Percentiles rank a stretch among this genome's conserved stretches.
Evolutionary conservation across 1,140 invertebrate genomes (phyloP).

Genomic region (Saccostrea cuccullata): DNA sequence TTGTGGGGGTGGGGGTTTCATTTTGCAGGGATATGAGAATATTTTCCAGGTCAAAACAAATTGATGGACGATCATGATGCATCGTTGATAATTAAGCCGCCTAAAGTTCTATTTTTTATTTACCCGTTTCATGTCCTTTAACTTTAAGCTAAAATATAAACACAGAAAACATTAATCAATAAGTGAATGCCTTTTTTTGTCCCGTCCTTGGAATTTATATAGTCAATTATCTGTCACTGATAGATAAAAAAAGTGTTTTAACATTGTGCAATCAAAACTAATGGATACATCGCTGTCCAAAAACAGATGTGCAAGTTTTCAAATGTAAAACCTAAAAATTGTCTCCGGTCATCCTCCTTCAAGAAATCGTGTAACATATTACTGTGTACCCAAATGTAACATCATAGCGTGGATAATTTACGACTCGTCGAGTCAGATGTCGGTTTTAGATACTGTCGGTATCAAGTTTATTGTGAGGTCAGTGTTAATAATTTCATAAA

Average conservation of each 20-base stretch:
- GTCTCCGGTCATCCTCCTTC: neutral
- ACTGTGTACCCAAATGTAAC: neutral
- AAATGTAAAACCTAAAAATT: neutral
- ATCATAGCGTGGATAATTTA: neutral
- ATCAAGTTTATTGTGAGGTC: constrained; percentile 9
- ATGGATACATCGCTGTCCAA: neutral
- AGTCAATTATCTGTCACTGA: neutral
- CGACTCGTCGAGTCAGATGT: neutral
- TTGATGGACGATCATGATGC: neutral
- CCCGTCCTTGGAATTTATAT: neutral
- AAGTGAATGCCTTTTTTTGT: neutral
- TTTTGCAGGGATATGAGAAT: neutral
- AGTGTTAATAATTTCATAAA: constrained; percentile 36
- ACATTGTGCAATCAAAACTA: neutral
- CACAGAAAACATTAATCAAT: neutral
- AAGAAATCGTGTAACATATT: neutral
- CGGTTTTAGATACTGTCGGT: neutral
- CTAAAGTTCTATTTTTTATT: neutral
- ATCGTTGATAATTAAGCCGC: neutral
- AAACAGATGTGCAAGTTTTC: neutral
- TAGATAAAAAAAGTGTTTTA: neutral
- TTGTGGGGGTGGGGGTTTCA: neutral
- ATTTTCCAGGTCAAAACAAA: neutral
- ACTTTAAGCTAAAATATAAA: neutral
- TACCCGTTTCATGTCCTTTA: neutral